Base-by-base conservation (phyloP, 2,113 vertebrate species). In the Pachypanchax playfairii region DNA sequence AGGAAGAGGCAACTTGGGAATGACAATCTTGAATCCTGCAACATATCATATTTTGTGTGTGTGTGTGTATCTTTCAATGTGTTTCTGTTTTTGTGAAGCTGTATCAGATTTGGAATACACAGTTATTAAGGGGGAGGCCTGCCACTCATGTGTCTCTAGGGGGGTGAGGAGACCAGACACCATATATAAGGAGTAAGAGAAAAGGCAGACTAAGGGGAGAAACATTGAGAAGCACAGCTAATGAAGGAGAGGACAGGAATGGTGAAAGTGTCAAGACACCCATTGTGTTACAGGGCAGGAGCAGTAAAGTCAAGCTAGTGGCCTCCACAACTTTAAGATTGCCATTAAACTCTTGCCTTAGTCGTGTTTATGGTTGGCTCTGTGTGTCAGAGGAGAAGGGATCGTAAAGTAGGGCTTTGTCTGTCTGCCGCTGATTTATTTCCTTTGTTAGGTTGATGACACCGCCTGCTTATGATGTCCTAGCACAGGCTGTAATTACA, bases 381-480 rank as follows among this genome's bases (percentile, higher is more conserved):
- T 86, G 87, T 90, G 87, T 83, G 80, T 88, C 75, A 74, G 76
- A 82, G 73, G 82, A 87, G 83, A 85, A 78, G 81, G 63, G 73
- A 76, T 90, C 82, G 77, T 91, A 91, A 91, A 91, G 79, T 47
- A 47, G 49, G 65, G 66, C 87, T 88, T 91, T 90, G 91, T 91
- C 89, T 89, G 80, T 83, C 82, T 85, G 66, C 75, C 75, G 87
- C 91, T 76, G 88, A 93, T 93, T 92, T 91, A 92, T 90, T 80
- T 68, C 88, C 85, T 93, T 91, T 82, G 84, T 91, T 92, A 91
- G 82, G 83, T 80, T 77, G 82, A 83, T 87, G 82, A 86, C 88
- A 87, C 84, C 51, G 75, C 79, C 88, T 85, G 89, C 87, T 90
- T 90, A 91, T 90, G 88, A 91, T 87, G 89, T 91, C 89, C 88